phyloP scores from a whole-genome alignment of 2,113 vertebrate genomes.

The Macaca fascicularis region DNA sequence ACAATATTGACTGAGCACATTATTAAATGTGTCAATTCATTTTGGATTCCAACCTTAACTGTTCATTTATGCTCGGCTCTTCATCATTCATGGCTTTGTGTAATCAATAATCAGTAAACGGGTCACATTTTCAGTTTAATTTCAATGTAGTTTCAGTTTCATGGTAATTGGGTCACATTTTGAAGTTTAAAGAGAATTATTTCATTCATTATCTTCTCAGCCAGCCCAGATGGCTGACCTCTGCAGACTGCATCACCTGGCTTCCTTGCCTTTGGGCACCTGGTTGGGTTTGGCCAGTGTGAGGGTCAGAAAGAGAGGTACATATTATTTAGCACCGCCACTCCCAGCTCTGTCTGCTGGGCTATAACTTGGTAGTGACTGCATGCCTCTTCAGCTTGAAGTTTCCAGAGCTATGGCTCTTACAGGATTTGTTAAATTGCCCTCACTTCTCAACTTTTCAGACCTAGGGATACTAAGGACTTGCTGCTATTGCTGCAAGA shows the following conservation, averaged over 20 bases:
- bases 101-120: not conserved
- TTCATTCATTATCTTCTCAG: not conserved
- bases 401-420: not conserved
- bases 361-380: not conserved
- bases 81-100: not conserved
- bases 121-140: conserved; percentile 49
- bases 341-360: not conserved
- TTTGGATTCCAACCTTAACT: not conserved
- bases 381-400: not conserved
- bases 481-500: not conserved
- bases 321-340: not conserved
- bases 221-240: not conserved
- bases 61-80: not conserved
- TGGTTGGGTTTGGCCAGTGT: not conserved
- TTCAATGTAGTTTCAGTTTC: conserved; percentile 32
- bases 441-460: not conserved
- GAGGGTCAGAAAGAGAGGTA: not conserved
- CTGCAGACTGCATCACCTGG: not conserved
- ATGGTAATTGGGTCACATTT: not conserved
- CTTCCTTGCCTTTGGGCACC: not conserved
- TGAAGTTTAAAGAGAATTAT: conserved; percentile 6
- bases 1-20: not conserved
- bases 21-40: not conserved
- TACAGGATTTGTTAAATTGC: not conserved
- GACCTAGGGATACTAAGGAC: not conserved